phyloP scores from a whole-genome alignment of 1,140 invertebrate genomes.

The Pseudomyrmex gracilis region DNA sequence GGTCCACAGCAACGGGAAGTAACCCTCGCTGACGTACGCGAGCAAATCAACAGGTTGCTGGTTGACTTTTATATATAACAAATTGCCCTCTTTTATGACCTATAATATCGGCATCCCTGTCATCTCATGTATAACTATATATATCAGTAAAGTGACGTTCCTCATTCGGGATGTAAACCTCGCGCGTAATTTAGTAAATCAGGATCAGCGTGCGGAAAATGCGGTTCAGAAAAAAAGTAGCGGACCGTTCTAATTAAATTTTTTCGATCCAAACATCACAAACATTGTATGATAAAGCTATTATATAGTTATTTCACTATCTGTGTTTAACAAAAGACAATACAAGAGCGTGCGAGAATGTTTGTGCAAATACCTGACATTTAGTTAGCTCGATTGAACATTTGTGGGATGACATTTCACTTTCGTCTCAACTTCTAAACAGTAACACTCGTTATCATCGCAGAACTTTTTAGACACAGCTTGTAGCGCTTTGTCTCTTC shows the following conservation, averaged over 20 bases:
- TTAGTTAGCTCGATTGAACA: too few species aligned
- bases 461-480: too few species aligned
- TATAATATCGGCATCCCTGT: constrained; percentile 69
- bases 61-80: constrained; percentile 57
- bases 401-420: too few species aligned
- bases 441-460: too few species aligned
- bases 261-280: too few species aligned
- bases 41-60: constrained; percentile 53
- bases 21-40: constrained; percentile 69
- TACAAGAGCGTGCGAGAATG: too few species aligned
- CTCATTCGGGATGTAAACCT: constrained; percentile 64
- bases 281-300: too few species aligned
- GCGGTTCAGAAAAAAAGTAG: constrained; percentile 71
- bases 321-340: too few species aligned
- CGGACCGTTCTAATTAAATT: constrained; percentile 61
- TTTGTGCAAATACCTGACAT: too few species aligned
- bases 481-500: too few species aligned
- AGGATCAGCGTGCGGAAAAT: constrained; percentile 71
- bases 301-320: too few species aligned
- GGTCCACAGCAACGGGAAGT: constrained; percentile 72
- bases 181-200: constrained; percentile 61
- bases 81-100: constrained; percentile 69
- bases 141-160: constrained; percentile 67
- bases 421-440: too few species aligned
- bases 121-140: constrained; percentile 51